A percentile compares a stretch with the other conserved stretches of the same genome.
phyloP scores from a whole-genome alignment of 2,797 vertebrate species.

The Momotus momota region DNA sequence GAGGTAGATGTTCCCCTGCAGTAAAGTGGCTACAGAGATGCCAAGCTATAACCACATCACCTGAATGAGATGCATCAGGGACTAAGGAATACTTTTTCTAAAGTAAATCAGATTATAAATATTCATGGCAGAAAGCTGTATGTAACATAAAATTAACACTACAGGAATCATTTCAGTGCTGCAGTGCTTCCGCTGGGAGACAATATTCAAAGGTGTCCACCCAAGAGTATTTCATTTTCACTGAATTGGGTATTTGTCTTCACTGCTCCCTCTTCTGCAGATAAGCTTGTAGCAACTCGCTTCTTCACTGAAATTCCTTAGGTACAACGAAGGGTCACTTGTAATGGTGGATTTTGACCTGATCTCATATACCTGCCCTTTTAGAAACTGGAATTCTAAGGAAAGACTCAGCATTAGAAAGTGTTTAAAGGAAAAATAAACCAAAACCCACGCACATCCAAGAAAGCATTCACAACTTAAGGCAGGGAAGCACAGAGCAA shows the following conservation, averaged over 20 bases:
- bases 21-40: background rate
- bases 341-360: background rate
- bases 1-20: background rate
- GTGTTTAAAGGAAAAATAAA: background rate
- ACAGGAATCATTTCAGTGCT: background rate
- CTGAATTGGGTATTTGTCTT: background rate
- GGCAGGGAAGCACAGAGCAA: conserved; percentile 10
- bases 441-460: background rate
- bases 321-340: background rate
- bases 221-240: background rate
- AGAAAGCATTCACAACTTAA: background rate
- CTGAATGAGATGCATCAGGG: background rate
- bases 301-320: background rate
- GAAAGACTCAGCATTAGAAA: background rate
- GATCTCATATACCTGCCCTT: background rate
- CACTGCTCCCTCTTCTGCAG: background rate
- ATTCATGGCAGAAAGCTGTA: background rate
- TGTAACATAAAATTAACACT: background rate
- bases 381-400: background rate
- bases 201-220: background rate
- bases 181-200: background rate
- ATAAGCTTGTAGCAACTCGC: background rate
- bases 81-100: background rate
- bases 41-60: background rate
- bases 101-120: background rate